These are phyloP conservation scores for Microcebus lehilahytsara DNA, from an alignment of 2,113 vertebrate species.

Conservation along the genomic window DNA sequence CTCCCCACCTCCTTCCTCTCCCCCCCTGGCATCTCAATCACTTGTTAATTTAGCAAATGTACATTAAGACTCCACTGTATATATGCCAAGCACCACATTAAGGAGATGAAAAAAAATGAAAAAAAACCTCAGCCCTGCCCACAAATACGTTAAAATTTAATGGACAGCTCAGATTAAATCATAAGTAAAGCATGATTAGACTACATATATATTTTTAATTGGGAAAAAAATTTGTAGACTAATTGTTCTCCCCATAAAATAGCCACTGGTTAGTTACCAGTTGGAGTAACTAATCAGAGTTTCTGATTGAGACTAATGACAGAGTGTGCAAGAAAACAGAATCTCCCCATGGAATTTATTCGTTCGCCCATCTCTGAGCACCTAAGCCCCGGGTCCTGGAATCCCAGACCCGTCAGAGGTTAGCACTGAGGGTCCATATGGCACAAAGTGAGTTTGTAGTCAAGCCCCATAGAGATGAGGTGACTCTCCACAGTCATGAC, in stretches of 20 bases:
- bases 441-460: not conserved
- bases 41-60: conserved; percentile 24
- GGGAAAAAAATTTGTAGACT: not conserved
- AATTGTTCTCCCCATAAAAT: conserved; percentile 27
- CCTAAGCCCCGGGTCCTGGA: not conserved
- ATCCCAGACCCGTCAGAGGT: not conserved
- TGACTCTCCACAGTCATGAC: not conserved
- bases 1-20: not conserved
- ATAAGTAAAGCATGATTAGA: conserved; percentile 23
- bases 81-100: conserved; percentile 49
- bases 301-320: not conserved
- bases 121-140: not conserved
- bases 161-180: conserved; percentile 14
- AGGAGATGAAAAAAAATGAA: conserved; percentile 30
- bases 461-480: not conserved
- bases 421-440: not conserved
- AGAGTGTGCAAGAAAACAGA: not conserved
- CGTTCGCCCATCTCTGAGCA: not conserved
- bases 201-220: not conserved
- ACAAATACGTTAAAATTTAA: conserved; percentile 47
- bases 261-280: conserved; percentile 4
- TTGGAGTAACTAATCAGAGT: not conserved
- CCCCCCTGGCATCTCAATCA: not conserved
- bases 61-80: not conserved
- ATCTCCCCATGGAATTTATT: not conserved